These are phyloP conservation scores for Brachionus manjavacas DNA, from an alignment of 1,140 invertebrate genomes.

Conservation along the genomic window DNA sequence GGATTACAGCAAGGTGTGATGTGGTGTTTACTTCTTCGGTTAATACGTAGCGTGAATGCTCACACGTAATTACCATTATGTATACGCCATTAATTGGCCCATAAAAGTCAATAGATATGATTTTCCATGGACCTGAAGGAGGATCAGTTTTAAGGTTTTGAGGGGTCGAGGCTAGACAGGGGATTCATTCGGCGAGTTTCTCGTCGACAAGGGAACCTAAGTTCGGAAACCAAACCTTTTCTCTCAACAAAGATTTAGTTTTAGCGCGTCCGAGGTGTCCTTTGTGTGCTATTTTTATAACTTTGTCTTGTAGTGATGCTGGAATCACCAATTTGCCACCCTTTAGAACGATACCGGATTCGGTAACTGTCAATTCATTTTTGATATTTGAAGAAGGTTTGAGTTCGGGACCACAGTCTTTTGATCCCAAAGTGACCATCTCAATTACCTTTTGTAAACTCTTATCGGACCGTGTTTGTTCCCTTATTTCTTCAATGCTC, in stretches of 20 bases:
- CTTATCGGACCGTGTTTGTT: not conserved
- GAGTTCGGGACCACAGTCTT: not conserved
- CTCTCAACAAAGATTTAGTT: too few relatives aligned
- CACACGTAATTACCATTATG: not conserved
- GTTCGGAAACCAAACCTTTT: not conserved
- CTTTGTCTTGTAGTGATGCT: too few relatives aligned
- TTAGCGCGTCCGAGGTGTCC: too few relatives aligned
- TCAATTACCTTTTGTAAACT: not conserved
- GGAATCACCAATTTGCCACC: not conserved
- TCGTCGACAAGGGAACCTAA: not conserved
- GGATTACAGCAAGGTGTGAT: not conserved
- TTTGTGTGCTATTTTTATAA: too few relatives aligned
- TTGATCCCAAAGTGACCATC: not conserved
- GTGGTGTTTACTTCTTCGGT: not conserved
- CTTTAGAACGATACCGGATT: not conserved
- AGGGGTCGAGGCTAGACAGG: not conserved
- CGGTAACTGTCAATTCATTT: not conserved
- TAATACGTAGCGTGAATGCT: not conserved
- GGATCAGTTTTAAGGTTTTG: not conserved
- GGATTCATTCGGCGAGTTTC: not conserved
- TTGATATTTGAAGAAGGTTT: not conserved
- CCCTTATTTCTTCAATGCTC: not conserved
- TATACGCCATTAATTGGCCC: not conserved
- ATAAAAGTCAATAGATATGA: not conserved
- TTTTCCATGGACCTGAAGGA: not conserved